Percentiles rank a stretch among this genome's conserved stretches.
Conservation (phyloP, 1,140 invertebrate genomes). For the Drosophila dunni region DNA sequence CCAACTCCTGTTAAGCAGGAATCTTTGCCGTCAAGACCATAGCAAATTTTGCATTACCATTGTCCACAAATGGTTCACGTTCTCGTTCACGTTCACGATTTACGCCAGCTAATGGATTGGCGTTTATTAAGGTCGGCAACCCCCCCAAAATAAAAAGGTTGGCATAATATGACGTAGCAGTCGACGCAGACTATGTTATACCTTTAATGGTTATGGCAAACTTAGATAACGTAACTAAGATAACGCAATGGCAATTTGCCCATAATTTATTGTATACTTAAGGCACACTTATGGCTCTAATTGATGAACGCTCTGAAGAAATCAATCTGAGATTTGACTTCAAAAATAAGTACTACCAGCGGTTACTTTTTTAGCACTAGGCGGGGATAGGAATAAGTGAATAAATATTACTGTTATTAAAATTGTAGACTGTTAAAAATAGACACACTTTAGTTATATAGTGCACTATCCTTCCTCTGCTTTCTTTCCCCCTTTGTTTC, state of each 20-base stretch:
- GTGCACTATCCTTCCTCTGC: too few species aligned
- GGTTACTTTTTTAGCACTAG: background rate
- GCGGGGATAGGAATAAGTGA: too few species aligned
- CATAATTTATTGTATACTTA: constrained; percentile 45
- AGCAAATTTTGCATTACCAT: constrained; percentile 61
- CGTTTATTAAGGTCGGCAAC: constrained; percentile 62
- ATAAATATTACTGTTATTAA: too few species aligned
- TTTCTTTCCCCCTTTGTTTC: too few species aligned
- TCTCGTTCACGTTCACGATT: constrained; percentile 49
- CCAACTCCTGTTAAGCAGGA: constrained; percentile 19
- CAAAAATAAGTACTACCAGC: background rate
- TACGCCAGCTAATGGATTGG: constrained; percentile 76
- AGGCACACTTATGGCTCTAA: constrained; percentile 14
- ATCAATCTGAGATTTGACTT: constrained; percentile 8
- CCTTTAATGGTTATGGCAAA: constrained; percentile 15
- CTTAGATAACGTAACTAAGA: constrained; percentile 22
- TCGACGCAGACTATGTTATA: background rate
- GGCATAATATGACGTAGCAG: constrained; percentile 1
- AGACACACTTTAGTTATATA: too few species aligned
- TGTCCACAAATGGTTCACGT: constrained; percentile 56
- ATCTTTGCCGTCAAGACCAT: constrained; percentile 21
- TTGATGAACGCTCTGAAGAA: constrained; percentile 17
- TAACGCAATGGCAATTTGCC: constrained; percentile 33
- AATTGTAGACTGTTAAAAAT: too few species aligned
- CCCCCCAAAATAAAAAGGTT: background rate